Base-by-base conservation (phyloP, 2,888 invertebrate species). In the Drosophila nigricruria region DNA sequence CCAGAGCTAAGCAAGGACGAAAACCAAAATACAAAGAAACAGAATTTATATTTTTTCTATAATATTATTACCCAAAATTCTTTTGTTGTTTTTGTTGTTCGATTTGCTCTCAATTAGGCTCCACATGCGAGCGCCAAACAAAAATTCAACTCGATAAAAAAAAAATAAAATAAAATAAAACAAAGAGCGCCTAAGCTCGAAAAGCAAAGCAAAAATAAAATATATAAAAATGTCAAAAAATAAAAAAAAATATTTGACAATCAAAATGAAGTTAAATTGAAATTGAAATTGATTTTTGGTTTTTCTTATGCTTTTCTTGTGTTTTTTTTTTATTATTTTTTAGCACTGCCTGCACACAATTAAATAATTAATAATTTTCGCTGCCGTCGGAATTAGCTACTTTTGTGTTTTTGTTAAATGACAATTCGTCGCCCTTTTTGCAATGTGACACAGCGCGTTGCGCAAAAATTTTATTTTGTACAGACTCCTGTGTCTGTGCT, bases 401-500 rank as follows among this genome's bases (percentile, higher is more conserved):
- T 65, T 36, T 5, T 30, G 0, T 30, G n/a, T 36, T 20, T 32
- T 56, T 50, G 43, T 59, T 56, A 45, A 65, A 54, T 59, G 42
- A 18, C 49, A 32, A 6, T 50, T 70, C 36, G 42, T 27, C 34
- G 36, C 34, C 34, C 8, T 62, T 60, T 73, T 73, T 63, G 74
- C 69, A 72, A 76, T 67, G 38, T 73, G 68, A 53, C 52, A 74
- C 70, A 68, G 47, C 49, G 58, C 77, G 79, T 70, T 79, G 79
- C 79, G 77, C 79, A 79, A 77, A 78, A 75, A 62, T 61, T 66
- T 4, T 77, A 79, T 80, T 79, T 77, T 77, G 67, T 79, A 77
- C 80, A 79, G 77, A 77, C 80, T 77, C 79, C 77, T 73, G 70
- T 66, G 70, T 66, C 75, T 69, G 79, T 63, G 79, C 74, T 78